phyloP scores from a whole-genome alignment of 2,888 invertebrate genomes.

The Eupithecia insigniata region DNA sequence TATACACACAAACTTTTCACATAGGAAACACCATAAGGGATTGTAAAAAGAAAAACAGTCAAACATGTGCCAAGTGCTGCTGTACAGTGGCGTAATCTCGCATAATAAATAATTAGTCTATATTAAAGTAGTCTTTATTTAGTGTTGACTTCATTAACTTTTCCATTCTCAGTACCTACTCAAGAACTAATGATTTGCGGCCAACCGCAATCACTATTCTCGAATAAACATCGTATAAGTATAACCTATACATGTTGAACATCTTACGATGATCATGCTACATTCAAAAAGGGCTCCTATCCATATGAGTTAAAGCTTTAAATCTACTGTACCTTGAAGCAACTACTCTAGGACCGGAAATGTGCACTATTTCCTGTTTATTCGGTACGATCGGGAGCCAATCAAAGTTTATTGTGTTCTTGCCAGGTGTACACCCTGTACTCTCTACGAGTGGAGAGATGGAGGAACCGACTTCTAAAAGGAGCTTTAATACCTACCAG shows the following conservation, averaged over 20 bases:
- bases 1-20: too few species aligned
- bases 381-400: conserved; percentile 47
- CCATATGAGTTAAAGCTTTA: not conserved
- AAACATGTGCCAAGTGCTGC: too few species aligned
- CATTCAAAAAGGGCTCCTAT: not conserved
- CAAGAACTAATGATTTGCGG: not conserved
- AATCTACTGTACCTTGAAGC: not conserved
- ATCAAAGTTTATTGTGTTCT: conserved; percentile 62
- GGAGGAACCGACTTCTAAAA: not conserved
- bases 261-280: not conserved
- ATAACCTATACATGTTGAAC: not conserved
- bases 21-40: too few species aligned
- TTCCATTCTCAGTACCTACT: not conserved
- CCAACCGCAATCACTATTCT: not conserved
- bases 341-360: not conserved
- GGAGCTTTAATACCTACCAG: not conserved
- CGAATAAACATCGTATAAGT: not conserved
- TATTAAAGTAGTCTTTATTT: too few species aligned
- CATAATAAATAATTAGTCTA: too few species aligned
- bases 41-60: too few species aligned
- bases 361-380: conserved; percentile 4
- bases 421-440: conserved; percentile 42
- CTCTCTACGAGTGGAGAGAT: not conserved
- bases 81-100: too few species aligned
- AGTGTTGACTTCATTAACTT: not conserved